These are phyloP conservation scores for Coelopa pilipes DNA, from an alignment of 2,888 invertebrate genomes.

Conservation along the genomic window DNA sequence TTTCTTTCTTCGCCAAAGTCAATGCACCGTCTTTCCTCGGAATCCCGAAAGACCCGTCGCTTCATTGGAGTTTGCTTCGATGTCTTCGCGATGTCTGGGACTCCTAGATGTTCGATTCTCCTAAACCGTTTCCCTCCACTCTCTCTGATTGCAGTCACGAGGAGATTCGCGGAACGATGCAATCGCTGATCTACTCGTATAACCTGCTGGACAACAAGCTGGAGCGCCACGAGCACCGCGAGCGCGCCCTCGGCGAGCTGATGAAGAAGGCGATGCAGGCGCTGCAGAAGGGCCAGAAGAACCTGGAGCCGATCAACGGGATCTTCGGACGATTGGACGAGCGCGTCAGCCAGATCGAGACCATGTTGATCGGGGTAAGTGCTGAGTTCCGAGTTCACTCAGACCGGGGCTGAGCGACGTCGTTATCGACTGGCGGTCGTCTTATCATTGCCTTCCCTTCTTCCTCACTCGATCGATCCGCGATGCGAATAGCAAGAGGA, in stretches of 20 bases:
- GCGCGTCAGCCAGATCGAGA: constrained; percentile 79
- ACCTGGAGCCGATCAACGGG: constrained; percentile 76
- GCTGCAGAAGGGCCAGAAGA: constrained; percentile 79
- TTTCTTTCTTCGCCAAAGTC: too few species aligned
- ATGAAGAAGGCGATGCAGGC: constrained; percentile 78
- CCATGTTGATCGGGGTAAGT: constrained; percentile 76
- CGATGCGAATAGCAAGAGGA: constrained; percentile 63
- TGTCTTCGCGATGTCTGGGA: too few species aligned
- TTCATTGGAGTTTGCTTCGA: too few species aligned
- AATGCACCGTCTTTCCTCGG: too few species aligned
- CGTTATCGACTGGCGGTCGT: too few species aligned
- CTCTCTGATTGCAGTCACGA: constrained; percentile 51
- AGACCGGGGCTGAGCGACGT: too few species aligned
- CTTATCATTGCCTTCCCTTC: too few species aligned
- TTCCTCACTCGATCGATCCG: too few species aligned
- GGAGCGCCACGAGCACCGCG: constrained; percentile 85
- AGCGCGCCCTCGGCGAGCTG: constrained; percentile 81
- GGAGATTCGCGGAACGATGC: constrained; percentile 75
- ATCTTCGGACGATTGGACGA: constrained; percentile 79
- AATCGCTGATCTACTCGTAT: constrained; percentile 83
- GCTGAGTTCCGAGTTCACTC: not conserved
- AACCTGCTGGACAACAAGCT: constrained; percentile 83
- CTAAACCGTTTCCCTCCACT: too few species aligned
- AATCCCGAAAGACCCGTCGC: too few species aligned
- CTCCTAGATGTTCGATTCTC: too few species aligned